A percentile compares a stretch with the other conserved stretches of the same genome.
Evolutionary conservation across 2,888 invertebrate genomes (phyloP).

Genomic region (Cephus pulcher): DNA sequence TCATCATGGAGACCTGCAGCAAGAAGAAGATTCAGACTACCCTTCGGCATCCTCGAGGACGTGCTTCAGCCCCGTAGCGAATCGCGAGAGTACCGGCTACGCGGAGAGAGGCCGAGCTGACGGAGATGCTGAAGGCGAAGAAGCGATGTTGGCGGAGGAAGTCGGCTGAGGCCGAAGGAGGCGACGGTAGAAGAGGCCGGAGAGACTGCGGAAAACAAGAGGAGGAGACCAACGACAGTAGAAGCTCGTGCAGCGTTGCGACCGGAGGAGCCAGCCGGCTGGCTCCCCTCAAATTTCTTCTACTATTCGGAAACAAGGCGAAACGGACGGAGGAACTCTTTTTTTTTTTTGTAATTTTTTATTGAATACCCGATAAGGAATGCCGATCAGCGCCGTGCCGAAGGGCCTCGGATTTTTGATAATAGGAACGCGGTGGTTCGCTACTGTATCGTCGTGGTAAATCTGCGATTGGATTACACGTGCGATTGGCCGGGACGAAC

Average conservation of each 20-base stretch:
- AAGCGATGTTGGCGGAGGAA: background rate
- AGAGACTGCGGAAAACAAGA: background rate
- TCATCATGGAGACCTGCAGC: background rate
- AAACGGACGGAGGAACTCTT: background rate
- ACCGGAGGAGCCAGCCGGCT: background rate
- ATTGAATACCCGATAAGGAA: background rate
- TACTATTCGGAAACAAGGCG: background rate
- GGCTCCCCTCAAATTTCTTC: background rate
- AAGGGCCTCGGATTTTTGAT: background rate
- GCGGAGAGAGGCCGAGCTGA: background rate
- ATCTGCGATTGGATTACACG: background rate
- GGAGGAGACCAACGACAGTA: background rate
- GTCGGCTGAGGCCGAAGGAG: background rate
- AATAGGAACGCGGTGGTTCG: background rate
- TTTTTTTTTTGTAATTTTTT: constrained; percentile 6
- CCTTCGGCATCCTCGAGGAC: background rate
- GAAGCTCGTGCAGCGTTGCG: background rate
- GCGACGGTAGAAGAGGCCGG: background rate
- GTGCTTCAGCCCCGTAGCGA: background rate
- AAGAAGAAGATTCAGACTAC: background rate
- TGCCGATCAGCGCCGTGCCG: background rate
- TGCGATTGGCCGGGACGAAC: background rate
- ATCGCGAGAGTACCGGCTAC: background rate
- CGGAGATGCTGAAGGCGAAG: background rate
- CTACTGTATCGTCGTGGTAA: background rate